A percentile compares a stretch with the other conserved stretches of the same genome.
phyloP scores from a whole-genome alignment of 1,140 invertebrate genomes.

The Bombyx mandarina region DNA sequence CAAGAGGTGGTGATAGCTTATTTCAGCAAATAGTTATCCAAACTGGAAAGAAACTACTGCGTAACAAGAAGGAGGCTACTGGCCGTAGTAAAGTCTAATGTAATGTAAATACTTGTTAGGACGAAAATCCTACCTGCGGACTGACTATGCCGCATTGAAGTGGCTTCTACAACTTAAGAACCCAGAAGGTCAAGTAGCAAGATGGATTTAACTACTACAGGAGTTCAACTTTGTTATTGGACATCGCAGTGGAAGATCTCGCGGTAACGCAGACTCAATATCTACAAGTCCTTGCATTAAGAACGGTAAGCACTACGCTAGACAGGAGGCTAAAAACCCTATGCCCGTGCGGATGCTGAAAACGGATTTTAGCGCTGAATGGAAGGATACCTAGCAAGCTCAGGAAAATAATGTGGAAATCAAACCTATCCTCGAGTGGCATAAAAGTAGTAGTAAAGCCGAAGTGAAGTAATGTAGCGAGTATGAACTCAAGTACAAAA shows the following conservation, averaged over 20 bases:
- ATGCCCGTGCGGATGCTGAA: too few species aligned
- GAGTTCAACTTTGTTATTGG: too few species aligned
- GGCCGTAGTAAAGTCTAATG: conserved; percentile 11
- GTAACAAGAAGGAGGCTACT: conserved; percentile 11
- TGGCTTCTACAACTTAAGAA: conserved; percentile 20
- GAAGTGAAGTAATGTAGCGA: neutral
- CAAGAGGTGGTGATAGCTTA: conserved; percentile 11
- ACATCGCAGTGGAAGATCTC: too few species aligned
- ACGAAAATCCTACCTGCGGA: conserved; percentile 7
- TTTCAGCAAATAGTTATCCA: conserved; percentile 13
- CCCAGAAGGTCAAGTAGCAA: too few species aligned
- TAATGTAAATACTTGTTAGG: conserved; percentile 9
- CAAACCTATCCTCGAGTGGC: neutral
- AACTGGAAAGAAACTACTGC: conserved; percentile 15
- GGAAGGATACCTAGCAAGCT: neutral
- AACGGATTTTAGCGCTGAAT: too few species aligned
- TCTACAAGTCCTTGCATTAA: too few species aligned
- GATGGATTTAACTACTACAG: too few species aligned
- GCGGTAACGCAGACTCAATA: too few species aligned
- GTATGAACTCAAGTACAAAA: too few species aligned
- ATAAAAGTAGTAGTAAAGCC: neutral
- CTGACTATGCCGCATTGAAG: conserved; percentile 26
- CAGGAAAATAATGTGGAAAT: neutral
- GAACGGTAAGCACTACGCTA: too few species aligned
- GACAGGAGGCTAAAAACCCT: too few species aligned